phyloP scores from a whole-genome alignment of 2,113 vertebrate genomes.

The Saimiri boliviensis region DNA sequence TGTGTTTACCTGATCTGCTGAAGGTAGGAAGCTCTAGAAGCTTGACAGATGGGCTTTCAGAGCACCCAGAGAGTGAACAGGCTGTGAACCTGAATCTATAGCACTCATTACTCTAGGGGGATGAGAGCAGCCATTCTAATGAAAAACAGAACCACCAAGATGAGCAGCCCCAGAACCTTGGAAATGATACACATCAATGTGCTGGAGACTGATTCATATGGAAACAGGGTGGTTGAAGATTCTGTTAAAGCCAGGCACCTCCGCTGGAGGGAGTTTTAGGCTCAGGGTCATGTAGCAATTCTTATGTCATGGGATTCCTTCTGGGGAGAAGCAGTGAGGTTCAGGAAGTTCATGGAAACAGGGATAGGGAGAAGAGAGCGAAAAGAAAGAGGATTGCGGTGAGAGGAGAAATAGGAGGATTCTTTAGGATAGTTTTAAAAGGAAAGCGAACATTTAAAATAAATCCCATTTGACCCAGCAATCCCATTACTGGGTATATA shows the following conservation, averaged over 20 bases:
- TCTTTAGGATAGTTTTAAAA: neutral
- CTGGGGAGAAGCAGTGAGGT: slow-evolving; percentile 64
- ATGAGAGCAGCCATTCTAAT: neutral
- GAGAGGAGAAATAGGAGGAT: neutral
- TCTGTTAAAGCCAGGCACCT: neutral
- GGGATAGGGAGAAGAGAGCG: neutral
- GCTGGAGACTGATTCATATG: neutral
- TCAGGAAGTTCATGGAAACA: neutral
- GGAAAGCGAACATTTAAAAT: neutral
- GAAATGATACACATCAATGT: neutral
- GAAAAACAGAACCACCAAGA: too few relatives aligned
- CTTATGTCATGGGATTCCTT: rapidly evolving
- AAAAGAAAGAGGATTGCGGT: neutral
- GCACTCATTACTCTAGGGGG: neutral
- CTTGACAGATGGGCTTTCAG: neutral
- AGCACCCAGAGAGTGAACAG: neutral
- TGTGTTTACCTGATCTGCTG: neutral
- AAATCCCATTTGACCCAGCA: neutral
- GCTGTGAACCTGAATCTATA: neutral
- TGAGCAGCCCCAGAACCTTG: neutral
- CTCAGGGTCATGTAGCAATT: neutral
- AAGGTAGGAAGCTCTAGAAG: neutral
- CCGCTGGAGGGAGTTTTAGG: neutral
- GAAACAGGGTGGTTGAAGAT: neutral
- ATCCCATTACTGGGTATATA: too few relatives aligned